A percentile compares a stretch with the other conserved stretches of the same genome.
These are phyloP conservation scores for Nemoura dubitans DNA, from an alignment of 2,888 invertebrate genomes.

Conservation along the genomic window DNA sequence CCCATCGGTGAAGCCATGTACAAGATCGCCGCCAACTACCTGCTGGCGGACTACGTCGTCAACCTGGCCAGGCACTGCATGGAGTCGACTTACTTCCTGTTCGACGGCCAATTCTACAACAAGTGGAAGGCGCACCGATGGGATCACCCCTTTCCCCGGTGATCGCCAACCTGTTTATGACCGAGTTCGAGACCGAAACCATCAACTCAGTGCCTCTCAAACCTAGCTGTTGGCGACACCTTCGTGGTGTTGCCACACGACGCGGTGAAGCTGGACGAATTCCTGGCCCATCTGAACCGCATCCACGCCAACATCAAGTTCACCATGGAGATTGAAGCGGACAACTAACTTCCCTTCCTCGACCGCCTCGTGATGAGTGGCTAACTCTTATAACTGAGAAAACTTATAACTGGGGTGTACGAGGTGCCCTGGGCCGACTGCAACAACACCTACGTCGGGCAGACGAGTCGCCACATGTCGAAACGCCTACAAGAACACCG, in stretches of 20 bases:
- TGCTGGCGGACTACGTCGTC: not conserved
- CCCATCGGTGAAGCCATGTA: slow-evolving; percentile 31
- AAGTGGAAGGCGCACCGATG: slow-evolving; percentile 8
- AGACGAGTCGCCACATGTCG: slow-evolving; percentile 1
- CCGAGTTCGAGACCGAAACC: slow-evolving; percentile 41
- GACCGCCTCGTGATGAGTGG: slow-evolving; percentile 43
- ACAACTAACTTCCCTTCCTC: slow-evolving; percentile 48
- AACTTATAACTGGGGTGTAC: too few relatives aligned
- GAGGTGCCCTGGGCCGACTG: not conserved
- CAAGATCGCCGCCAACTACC: not conserved
- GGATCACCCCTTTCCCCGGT: slow-evolving; percentile 10
- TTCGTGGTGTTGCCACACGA: slow-evolving; percentile 51
- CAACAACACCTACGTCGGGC: not conserved
- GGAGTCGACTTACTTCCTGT: not conserved
- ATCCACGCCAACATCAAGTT: slow-evolving; percentile 48
- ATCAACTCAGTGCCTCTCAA: slow-evolving; percentile 20
- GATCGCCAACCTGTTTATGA: slow-evolving; percentile 27
- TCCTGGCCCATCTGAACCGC: slow-evolving; percentile 47
- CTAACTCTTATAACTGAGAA: too few relatives aligned
- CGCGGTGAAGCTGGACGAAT: slow-evolving; percentile 48
- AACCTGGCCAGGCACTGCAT: not conserved
- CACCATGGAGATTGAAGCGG: slow-evolving; percentile 50
- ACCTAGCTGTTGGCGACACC: slow-evolving; percentile 45
- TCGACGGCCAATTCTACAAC: not conserved
- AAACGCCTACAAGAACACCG: slow-evolving; percentile 7